phyloP scores from a whole-genome alignment of 2,113 vertebrate species.

The Chascanopsetta lugubris region DNA sequence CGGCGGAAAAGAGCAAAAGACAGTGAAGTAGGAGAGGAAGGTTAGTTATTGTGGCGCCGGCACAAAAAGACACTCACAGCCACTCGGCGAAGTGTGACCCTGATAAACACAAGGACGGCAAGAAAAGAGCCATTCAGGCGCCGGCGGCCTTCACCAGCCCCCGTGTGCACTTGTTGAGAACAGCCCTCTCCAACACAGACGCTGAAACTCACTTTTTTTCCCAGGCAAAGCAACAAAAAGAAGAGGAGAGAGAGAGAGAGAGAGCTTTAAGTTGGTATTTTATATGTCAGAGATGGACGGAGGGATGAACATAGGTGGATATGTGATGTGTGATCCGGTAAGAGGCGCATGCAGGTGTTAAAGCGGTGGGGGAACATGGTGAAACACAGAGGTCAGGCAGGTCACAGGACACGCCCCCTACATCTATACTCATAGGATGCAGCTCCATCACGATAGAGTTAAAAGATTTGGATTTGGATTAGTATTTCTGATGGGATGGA shows the following conservation, averaged over 20 bases:
- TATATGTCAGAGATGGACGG: background rate
- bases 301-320: background rate
- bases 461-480: conserved; percentile 47
- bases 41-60: conserved; percentile 27
- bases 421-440: conserved; percentile 50
- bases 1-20: conserved; percentile 23
- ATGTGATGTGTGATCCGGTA: conserved; percentile 11
- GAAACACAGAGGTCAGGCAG: conserved; percentile 39
- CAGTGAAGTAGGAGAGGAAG: conserved; percentile 17
- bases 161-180: conserved; percentile 24
- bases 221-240: background rate
- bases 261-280: conserved; percentile 1
- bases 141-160: conserved; percentile 53
- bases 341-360: conserved; percentile 22
- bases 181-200: conserved; percentile 39
- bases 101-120: conserved; percentile 43
- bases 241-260: too few relatives aligned
- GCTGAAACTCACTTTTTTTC: conserved; percentile 36
- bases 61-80: conserved; percentile 36
- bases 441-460: conserved; percentile 37
- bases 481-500: conserved; percentile 48
- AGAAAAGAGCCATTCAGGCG: conserved; percentile 37
- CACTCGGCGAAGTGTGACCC: conserved; percentile 28
- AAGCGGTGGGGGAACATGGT: conserved; percentile 13
- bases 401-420: conserved; percentile 31